phyloP scores from a whole-genome alignment of 2,888 invertebrate species.

The Rambutsinella grinnellia region DNA sequence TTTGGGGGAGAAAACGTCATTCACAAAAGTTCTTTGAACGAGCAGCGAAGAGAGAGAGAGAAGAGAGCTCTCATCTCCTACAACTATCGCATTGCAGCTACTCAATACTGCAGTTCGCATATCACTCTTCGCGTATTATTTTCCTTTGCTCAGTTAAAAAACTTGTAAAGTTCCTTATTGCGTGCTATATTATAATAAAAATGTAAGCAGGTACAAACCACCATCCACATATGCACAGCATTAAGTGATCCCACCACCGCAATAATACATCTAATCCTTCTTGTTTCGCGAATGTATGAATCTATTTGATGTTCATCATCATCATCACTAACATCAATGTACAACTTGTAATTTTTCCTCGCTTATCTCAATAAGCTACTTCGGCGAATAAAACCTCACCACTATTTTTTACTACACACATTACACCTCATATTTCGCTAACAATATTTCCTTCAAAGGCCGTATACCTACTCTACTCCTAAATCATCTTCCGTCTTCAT shows the following conservation, averaged over 20 bases:
- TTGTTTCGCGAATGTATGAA: constrained; percentile 40
- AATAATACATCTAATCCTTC: background rate
- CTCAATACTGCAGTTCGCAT: constrained; percentile 6
- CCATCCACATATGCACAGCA: background rate
- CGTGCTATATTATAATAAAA: background rate
- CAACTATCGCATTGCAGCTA: background rate
- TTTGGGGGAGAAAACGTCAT: constrained; percentile 51
- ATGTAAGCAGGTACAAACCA: constrained; percentile 4
- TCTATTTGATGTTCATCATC: constrained; percentile 23
- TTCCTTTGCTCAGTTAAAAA: background rate
- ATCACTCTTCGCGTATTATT: background rate
- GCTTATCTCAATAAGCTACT: no score
- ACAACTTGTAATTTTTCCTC: no score
- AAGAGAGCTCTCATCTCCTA: no score
- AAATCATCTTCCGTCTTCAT: constrained; percentile 22
- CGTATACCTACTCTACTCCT: constrained; percentile 36
- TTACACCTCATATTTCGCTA: background rate
- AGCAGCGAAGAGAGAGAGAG: no score
- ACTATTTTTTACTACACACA: background rate
- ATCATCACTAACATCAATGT: background rate
- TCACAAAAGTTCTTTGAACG: constrained; percentile 54
- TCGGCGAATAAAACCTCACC: background rate
- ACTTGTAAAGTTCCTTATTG: background rate
- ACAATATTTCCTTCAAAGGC: constrained; percentile 18
- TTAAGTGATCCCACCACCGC: background rate